A percentile compares a stretch with the other conserved stretches of the same genome.
These are phyloP conservation scores for Sinocyclocheilus maitianheensis DNA, from an alignment of 2,113 vertebrate genomes.

Conservation along the genomic window DNA sequence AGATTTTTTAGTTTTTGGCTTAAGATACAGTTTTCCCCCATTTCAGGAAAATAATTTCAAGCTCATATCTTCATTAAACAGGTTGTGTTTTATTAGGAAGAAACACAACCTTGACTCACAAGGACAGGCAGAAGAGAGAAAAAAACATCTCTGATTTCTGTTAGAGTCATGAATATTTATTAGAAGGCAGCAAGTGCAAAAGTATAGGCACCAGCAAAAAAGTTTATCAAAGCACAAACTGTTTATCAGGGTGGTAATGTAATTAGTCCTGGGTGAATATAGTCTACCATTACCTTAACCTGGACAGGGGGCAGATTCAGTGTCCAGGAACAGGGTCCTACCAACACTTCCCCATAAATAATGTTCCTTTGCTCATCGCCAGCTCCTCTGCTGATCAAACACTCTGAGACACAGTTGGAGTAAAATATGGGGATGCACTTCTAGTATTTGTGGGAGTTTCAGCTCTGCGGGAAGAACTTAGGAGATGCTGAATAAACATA, in stretches of 20 bases:
- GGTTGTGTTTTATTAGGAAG: slow-evolving; percentile 47
- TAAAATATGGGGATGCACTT: background rate
- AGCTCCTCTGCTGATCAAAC: slow-evolving; percentile 48
- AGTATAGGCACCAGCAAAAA: slow-evolving; percentile 55
- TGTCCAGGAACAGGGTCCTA: slow-evolving; percentile 5
- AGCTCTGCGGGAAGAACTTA: background rate
- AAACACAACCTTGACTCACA: slow-evolving; percentile 56
- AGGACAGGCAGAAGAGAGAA: slow-evolving; percentile 35
- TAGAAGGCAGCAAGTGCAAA: slow-evolving; percentile 46
- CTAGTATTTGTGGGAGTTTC: slow-evolving; percentile 16
- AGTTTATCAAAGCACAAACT: slow-evolving; percentile 54
- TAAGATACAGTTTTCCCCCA: background rate
- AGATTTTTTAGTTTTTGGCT: background rate
- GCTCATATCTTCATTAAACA: slow-evolving; percentile 40
- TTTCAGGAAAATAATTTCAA: slow-evolving; percentile 19
- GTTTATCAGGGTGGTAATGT: slow-evolving; percentile 56
- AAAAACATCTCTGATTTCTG: slow-evolving; percentile 38
- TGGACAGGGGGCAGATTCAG: slow-evolving; percentile 2
- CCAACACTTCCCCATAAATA: slow-evolving; percentile 45
- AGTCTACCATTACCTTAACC: slow-evolving; percentile 39
- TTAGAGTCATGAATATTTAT: slow-evolving; percentile 62
- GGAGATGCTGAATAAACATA: slow-evolving; percentile 26
- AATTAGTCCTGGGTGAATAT: slow-evolving; percentile 53
- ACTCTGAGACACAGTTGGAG: background rate
- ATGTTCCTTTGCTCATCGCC: slow-evolving; percentile 42